Conservation (phyloP, 2,888 invertebrate genomes). For the Geotrupes spiniger region DNA sequence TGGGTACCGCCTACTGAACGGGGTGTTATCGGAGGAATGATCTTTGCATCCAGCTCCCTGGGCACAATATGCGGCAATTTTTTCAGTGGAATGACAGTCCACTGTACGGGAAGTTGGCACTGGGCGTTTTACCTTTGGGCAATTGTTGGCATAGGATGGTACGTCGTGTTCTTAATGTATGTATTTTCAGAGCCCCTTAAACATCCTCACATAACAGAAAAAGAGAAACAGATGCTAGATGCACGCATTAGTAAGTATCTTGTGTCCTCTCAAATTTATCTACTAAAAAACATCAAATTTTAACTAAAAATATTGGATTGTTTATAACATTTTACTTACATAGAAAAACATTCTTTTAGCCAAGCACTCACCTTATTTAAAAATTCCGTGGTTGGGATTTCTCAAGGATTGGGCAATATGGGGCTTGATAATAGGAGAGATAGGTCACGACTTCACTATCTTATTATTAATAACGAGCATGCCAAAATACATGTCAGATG, state of each 20-base stretch:
- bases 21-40: slow-evolving; percentile 58
- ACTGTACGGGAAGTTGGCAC: slow-evolving; percentile 55
- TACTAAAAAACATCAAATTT: too few species aligned
- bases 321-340: too few species aligned
- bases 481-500: slow-evolving; percentile 67
- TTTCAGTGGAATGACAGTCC: slow-evolving; percentile 46
- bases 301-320: too few species aligned
- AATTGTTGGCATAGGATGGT: slow-evolving; percentile 17
- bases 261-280: not conserved
- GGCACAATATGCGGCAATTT: slow-evolving; percentile 62
- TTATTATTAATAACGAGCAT: slow-evolving; percentile 70
- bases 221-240: slow-evolving; percentile 13
- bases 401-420: slow-evolving; percentile 63
- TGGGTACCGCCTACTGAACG: slow-evolving; percentile 59
- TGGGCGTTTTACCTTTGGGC: slow-evolving; percentile 12
- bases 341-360: too few species aligned
- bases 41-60: slow-evolving; percentile 58
- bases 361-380: not conserved
- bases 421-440: slow-evolving; percentile 73
- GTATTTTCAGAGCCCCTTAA: slow-evolving; percentile 55
- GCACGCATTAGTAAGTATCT: too few species aligned
- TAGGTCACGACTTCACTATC: slow-evolving; percentile 69
- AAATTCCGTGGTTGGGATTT: slow-evolving; percentile 13
- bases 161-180: slow-evolving; percentile 29
- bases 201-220: slow-evolving; percentile 37